Evolutionary conservation across 2,888 invertebrate species (phyloP).

Genomic region (Micoletzkya japonica): DNA sequence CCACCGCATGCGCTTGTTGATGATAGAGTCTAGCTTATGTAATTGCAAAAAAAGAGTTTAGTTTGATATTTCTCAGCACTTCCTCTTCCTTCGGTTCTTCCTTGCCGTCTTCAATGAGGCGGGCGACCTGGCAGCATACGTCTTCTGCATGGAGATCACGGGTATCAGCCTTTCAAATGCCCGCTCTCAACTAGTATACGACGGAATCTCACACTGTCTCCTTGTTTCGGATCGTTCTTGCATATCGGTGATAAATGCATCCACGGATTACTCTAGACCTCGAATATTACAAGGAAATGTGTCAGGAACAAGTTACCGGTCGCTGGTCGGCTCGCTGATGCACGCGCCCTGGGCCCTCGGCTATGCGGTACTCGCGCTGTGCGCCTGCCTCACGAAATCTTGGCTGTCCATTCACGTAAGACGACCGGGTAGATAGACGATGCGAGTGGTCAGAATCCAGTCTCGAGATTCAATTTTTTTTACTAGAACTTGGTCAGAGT

Average conservation of each 20-base stretch:
- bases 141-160: conserved; percentile 64
- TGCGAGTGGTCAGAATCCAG: not conserved
- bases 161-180: too few relatives aligned
- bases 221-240: too few relatives aligned
- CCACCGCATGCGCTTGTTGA: not conserved
- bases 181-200: too few relatives aligned
- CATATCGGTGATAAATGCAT: too few relatives aligned
- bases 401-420: conserved; percentile 59
- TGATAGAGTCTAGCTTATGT: too few relatives aligned
- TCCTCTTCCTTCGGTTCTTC: conserved; percentile 60
- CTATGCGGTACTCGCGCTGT: conserved; percentile 60
- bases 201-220: too few relatives aligned
- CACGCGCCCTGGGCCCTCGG: conserved; percentile 64
- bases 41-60: too few relatives aligned
- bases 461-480: not conserved
- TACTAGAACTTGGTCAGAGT: not conserved
- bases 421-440: conserved; percentile 1
- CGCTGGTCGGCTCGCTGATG: conserved; percentile 62
- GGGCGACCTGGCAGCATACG: conserved; percentile 63
- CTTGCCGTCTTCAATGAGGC: conserved; percentile 63
- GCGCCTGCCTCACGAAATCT: conserved; percentile 59
- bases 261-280: too few relatives aligned
- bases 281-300: too few relatives aligned
- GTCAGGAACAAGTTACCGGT: conserved; percentile 60
- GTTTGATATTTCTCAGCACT: conserved; percentile 43